Percentiles rank a stretch among this genome's conserved stretches.
Evolutionary conservation across 2,797 vertebrate species (phyloP).

Genomic region (Bufotes viridis): DNA sequence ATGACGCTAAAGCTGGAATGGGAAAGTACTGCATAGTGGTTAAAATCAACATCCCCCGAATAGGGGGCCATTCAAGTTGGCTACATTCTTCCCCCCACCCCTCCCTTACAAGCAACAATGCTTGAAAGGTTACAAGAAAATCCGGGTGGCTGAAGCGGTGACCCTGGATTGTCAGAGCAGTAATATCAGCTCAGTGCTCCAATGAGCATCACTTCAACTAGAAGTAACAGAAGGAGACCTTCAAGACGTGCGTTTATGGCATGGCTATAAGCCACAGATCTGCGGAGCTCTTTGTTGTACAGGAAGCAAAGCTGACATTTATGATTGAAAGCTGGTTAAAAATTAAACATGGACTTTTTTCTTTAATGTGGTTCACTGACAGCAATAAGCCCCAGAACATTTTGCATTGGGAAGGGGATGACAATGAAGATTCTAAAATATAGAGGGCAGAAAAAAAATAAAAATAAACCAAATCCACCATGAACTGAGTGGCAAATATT

Average conservation of each 20-base stretch:
- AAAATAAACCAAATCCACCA: no score
- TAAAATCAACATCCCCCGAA: neutral
- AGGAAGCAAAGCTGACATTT: conserved; percentile 28
- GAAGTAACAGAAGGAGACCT: conserved; percentile 16
- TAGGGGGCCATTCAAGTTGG: neutral
- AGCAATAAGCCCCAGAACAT: neutral
- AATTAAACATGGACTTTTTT: conserved; percentile 9
- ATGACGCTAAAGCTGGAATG: neutral
- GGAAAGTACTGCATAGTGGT: neutral
- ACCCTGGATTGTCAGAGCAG: neutral
- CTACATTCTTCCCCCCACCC: neutral
- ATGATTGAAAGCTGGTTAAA: conserved; percentile 40
- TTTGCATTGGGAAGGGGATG: neutral
- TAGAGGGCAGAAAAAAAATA: no score
- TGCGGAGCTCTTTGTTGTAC: conserved; percentile 10
- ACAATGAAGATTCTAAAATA: no score
- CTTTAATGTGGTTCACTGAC: neutral
- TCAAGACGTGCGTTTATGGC: conserved; percentile 21
- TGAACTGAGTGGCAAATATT: no score
- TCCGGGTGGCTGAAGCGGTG: conserved; percentile 32
- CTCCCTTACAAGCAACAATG: conserved; percentile 10
- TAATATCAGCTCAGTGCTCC: conserved; percentile 8
- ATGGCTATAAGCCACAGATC: conserved; percentile 25
- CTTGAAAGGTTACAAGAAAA: conserved; percentile 18
- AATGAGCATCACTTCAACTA: conserved; percentile 17